phyloP scores from a whole-genome alignment of 2,797 vertebrate species.

The Anas georgica region DNA sequence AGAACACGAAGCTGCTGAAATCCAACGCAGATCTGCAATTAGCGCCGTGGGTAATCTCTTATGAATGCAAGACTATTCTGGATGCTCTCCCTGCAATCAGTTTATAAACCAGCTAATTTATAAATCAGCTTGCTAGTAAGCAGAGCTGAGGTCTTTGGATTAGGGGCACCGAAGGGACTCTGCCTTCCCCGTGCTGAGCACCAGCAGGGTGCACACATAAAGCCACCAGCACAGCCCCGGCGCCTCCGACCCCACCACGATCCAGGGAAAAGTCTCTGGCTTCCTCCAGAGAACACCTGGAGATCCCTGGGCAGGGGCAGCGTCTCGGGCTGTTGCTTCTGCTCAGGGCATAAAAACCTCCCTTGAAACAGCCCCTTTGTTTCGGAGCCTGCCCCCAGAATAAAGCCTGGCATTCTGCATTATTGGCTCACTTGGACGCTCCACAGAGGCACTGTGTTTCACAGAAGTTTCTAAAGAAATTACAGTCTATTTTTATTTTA shows the following conservation, averaged over 20 bases:
- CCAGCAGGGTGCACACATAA: background rate
- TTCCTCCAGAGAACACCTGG: background rate
- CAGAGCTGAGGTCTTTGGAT: background rate
- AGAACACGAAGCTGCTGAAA: background rate
- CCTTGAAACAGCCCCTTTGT: background rate
- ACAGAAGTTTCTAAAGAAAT: background rate
- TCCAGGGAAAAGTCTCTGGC: background rate
- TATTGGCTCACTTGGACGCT: background rate
- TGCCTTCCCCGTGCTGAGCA: background rate
- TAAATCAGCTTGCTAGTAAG: background rate
- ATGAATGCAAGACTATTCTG: background rate
- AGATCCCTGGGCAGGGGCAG: background rate
- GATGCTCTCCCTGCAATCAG: background rate
- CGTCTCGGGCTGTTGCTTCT: background rate
- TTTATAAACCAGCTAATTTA: background rate
- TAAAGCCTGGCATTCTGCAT: background rate
- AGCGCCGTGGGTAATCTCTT: background rate
- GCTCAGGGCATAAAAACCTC: background rate
- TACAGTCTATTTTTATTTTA: background rate
- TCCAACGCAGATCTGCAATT: background rate
- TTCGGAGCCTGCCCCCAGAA: background rate
- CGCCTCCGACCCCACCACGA: background rate
- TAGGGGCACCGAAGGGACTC: background rate
- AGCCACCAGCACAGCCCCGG: background rate
- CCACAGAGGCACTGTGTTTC: background rate